A percentile compares a stretch with the other conserved stretches of the same genome.
phyloP scores from a whole-genome alignment of 92 coral and sea anemone genomes.

The Porites evermanni region DNA sequence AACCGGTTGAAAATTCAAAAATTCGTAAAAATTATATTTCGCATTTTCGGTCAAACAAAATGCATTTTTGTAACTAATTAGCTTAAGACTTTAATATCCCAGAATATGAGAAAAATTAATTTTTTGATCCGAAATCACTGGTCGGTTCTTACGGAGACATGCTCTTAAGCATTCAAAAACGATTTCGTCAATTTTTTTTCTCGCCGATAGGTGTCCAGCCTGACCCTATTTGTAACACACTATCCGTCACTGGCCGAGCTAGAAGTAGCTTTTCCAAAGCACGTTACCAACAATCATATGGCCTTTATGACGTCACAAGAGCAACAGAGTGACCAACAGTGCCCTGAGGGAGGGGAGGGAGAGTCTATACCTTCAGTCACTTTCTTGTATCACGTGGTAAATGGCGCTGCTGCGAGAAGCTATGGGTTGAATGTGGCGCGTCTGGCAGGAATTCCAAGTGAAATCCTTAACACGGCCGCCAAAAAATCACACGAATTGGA shows the following conservation, averaged over 20 bases:
- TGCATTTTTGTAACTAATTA: no score
- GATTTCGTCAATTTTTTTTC: neutral
- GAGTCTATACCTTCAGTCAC: conserved; percentile 67
- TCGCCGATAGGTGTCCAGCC: conserved; percentile 58
- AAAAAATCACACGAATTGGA: conserved; percentile 80
- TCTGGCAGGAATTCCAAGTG: conserved; percentile 78
- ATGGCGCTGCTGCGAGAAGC: conserved; percentile 89
- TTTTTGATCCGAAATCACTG: no score
- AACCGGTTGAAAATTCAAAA: no score
- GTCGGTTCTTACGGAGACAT: no score
- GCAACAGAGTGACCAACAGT: conserved; percentile 16
- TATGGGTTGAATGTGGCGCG: conserved; percentile 95
- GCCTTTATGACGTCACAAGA: conserved; percentile 90
- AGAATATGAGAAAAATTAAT: no score
- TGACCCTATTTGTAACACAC: conserved; percentile 89
- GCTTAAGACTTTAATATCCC: no score
- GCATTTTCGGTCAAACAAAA: no score
- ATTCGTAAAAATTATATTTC: no score
- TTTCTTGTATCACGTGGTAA: conserved; percentile 79
- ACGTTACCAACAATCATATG: conserved; percentile 90
- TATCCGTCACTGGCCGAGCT: conserved; percentile 90
- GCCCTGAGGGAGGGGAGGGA: conserved; percentile 18
- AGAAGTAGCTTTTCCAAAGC: conserved; percentile 64
- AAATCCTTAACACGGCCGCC: conserved; percentile 67
- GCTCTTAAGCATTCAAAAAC: no score